Conservation (phyloP, 2,113 vertebrate genomes). For the Neolamprologus longior region DNA sequence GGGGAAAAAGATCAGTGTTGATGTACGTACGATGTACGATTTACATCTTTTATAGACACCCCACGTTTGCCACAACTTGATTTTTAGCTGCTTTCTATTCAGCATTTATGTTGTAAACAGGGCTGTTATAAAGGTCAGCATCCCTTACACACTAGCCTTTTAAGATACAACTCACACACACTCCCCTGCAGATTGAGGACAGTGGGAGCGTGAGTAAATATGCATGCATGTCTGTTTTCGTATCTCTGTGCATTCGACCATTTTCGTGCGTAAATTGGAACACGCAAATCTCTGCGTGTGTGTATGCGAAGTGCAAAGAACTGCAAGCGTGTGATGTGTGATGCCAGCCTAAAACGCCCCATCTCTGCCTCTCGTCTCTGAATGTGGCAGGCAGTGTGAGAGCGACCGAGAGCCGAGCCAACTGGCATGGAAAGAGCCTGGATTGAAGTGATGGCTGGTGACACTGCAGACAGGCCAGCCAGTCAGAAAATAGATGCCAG, state of each 20-base stretch:
- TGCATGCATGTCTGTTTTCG: not conserved
- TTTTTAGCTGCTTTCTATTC: not conserved
- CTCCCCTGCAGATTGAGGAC: not conserved
- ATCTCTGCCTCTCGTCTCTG: not conserved
- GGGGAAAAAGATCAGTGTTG: not conserved
- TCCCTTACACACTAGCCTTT: slow-evolving; percentile 18
- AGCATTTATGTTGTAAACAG: slow-evolving; percentile 4
- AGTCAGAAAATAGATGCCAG: slow-evolving; percentile 33
- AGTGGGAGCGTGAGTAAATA: not conserved
- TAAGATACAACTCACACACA: not conserved
- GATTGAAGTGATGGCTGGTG: slow-evolving; percentile 51
- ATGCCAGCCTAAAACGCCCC: not conserved
- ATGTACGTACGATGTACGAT: not conserved
- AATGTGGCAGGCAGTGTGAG: slow-evolving; percentile 10
- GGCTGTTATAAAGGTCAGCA: slow-evolving; percentile 10
- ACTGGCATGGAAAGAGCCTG: slow-evolving; percentile 1
- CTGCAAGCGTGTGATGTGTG: not conserved
- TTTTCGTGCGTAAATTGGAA: not conserved
- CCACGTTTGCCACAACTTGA: not conserved
- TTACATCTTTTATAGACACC: not conserved
- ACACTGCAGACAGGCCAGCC: slow-evolving; percentile 39
- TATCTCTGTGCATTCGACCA: not conserved
- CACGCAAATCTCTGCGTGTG: not conserved
- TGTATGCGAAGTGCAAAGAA: not conserved
- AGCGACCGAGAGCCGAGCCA: slow-evolving; percentile 3